A percentile compares a stretch with the other conserved stretches of the same genome.
Evolutionary conservation across 2,888 invertebrate species (phyloP).

Genomic region (Ceraclea dissimilis): DNA sequence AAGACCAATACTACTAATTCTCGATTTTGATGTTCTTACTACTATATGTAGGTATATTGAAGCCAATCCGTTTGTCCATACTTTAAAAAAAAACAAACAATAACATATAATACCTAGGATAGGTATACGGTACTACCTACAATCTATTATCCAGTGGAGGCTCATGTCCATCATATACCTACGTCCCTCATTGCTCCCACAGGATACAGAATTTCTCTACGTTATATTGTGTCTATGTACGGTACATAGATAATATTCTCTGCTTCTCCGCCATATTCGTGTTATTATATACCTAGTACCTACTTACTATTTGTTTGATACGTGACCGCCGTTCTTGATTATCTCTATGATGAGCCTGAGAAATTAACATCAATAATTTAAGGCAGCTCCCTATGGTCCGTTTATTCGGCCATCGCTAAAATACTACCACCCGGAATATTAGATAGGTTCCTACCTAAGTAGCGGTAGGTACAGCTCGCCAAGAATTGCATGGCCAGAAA

Average conservation of each 20-base stretch:
- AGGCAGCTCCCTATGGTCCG: background rate
- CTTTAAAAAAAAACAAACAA: too few relatives aligned
- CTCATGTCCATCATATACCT: background rate
- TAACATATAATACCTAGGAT: too few relatives aligned
- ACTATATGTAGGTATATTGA: too few relatives aligned
- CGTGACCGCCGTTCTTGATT: constrained; percentile 13
- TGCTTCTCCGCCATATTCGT: background rate
- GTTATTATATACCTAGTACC: too few relatives aligned
- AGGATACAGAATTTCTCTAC: background rate
- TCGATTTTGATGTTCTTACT: too few relatives aligned
- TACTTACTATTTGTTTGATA: constrained; percentile 13
- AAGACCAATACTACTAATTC: too few relatives aligned
- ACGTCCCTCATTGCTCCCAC: constrained; percentile 2
- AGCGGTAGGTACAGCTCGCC: too few relatives aligned
- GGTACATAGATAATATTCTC: background rate
- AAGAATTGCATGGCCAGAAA: too few relatives aligned
- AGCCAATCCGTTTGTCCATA: too few relatives aligned
- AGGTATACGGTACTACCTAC: too few relatives aligned
- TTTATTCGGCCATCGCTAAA: background rate
- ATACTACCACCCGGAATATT: background rate
- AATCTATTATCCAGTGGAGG: too few relatives aligned
- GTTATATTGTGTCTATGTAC: constrained; percentile 1
- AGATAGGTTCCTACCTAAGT: too few relatives aligned
- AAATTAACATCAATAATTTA: constrained; percentile 16
- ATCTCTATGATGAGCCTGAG: background rate